Percentiles rank a stretch among this genome's conserved stretches.
phyloP scores from a whole-genome alignment of 1,140 invertebrate species.

The Ephestia elutella region DNA sequence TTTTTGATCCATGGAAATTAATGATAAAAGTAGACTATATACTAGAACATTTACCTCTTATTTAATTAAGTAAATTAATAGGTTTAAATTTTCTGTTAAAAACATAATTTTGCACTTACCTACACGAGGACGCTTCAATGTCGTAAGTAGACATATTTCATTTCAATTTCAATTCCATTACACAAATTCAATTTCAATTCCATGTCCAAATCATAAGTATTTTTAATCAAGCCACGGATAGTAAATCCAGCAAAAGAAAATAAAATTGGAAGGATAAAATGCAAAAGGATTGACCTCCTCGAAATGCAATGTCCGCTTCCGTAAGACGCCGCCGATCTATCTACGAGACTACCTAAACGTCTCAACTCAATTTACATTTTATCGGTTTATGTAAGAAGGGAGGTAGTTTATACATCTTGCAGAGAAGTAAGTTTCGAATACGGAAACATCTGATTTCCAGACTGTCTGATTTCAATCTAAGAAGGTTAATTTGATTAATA shows the following conservation, averaged over 20 bases:
- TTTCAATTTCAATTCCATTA: too few species aligned
- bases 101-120: too few species aligned
- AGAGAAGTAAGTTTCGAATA: neutral
- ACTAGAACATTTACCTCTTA: too few species aligned
- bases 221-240: neutral
- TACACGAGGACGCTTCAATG: too few species aligned
- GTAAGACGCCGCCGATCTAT: constrained; percentile 32
- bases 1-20: neutral
- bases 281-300: constrained; percentile 30
- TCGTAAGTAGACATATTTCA: too few species aligned
- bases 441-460: too few species aligned
- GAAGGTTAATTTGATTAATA: too few species aligned
- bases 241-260: neutral
- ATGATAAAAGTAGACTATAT: too few species aligned
- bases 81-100: too few species aligned
- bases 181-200: too few species aligned
- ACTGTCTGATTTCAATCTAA: too few species aligned
- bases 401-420: neutral
- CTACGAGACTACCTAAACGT: constrained; percentile 21
- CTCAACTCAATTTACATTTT: constrained; percentile 37
- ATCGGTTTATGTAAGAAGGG: constrained; percentile 23
- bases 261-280: neutral
- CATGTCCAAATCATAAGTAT: neutral
- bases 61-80: too few species aligned
- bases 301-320: constrained; percentile 32